These are phyloP conservation scores for Antennarius maculatus DNA, from an alignment of 2,797 vertebrate species.

Conservation along the genomic window DNA sequence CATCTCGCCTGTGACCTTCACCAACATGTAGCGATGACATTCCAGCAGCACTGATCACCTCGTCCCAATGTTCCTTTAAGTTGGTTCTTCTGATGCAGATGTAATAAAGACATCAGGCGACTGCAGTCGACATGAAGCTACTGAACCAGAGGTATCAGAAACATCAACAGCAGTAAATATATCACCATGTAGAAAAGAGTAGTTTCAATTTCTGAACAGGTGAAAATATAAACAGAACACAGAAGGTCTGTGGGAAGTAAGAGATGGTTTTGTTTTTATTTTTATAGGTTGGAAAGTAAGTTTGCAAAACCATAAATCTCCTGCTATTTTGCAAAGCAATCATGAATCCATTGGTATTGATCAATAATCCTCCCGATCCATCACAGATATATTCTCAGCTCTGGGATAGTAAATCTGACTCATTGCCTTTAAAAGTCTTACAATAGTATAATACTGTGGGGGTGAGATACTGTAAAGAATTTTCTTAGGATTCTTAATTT, in stretches of 20 bases:
- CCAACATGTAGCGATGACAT: neutral
- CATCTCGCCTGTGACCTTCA: neutral
- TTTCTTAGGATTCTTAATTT: too few species aligned
- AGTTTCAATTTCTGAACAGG: neutral
- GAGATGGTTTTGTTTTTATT: constrained; percentile 15
- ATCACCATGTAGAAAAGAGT: neutral
- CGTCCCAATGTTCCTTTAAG: neutral
- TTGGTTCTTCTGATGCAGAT: neutral
- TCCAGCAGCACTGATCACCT: constrained; percentile 1
- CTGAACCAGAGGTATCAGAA: neutral
- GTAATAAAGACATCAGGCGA: constrained; percentile 6
- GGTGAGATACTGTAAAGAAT: constrained; percentile 22
- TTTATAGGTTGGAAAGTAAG: constrained; percentile 21
- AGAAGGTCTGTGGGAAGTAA: neutral
- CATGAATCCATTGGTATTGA: constrained; percentile 49
- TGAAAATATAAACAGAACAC: neutral
- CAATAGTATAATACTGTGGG: constrained; percentile 12
- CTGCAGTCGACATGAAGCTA: neutral
- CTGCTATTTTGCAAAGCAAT: constrained; percentile 32
- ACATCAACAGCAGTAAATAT: too few species aligned
- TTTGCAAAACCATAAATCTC: constrained; percentile 46
- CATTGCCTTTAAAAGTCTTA: constrained; percentile 38
- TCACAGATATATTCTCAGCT: constrained; percentile 51
- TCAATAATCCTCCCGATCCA: constrained; percentile 58
- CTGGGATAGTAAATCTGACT: constrained; percentile 50